Conservation (phyloP, 1,140 invertebrate genomes). For the Stegodyphus mimosarum region DNA sequence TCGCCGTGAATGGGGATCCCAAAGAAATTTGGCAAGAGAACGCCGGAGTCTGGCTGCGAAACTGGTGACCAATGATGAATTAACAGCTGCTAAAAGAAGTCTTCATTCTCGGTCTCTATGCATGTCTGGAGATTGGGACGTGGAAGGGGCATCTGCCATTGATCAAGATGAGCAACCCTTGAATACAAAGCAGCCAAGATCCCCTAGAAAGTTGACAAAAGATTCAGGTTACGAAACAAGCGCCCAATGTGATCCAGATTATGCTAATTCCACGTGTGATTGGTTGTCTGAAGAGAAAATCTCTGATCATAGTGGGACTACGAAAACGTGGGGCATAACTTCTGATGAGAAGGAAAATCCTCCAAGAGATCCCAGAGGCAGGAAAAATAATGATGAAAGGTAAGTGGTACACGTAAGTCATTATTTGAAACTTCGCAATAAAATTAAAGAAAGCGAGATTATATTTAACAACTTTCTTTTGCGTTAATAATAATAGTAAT, state of each 20-base stretch:
- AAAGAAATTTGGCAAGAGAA: constrained; percentile 40
- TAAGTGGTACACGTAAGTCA: too few species aligned
- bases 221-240: constrained; percentile 68
- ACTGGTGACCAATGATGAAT: not conserved
- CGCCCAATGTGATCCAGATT: constrained; percentile 65
- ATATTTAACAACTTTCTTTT: too few species aligned
- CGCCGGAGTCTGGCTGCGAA: constrained; percentile 35
- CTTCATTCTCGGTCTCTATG: constrained; percentile 43
- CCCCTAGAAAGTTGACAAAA: constrained; percentile 66
- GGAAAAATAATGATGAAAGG: too few species aligned
- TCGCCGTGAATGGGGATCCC: constrained; percentile 42
- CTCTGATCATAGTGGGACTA: not conserved
- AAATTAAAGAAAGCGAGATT: too few species aligned
- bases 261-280: constrained; percentile 64
- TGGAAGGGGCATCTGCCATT: not conserved
- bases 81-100: constrained; percentile 24
- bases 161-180: constrained; percentile 5
- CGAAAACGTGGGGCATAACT: not conserved
- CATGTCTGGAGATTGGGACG: constrained; percentile 30
- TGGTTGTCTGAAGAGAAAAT: constrained; percentile 53
- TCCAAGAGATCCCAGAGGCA: not conserved
- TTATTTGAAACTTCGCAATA: too few species aligned
- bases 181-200: constrained; percentile 49
- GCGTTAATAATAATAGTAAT: too few species aligned
- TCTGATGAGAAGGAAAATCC: constrained; percentile 17